These are phyloP conservation scores for Ochropleura leucogaster DNA, from an alignment of 2,888 invertebrate genomes.

Conservation along the genomic window DNA sequence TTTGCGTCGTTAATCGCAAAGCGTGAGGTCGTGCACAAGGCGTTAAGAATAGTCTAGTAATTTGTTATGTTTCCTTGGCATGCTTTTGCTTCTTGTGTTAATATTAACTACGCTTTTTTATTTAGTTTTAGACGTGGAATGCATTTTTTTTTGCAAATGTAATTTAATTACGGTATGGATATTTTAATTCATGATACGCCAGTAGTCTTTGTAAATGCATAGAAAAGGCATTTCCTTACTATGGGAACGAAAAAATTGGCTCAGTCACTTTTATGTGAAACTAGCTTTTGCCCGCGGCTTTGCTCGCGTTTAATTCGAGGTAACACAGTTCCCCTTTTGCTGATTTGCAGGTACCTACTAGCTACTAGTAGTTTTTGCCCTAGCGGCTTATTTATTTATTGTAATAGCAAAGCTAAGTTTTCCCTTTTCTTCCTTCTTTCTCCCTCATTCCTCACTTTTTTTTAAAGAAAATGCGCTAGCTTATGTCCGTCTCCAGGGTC, in stretches of 20 bases:
- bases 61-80: constrained; percentile 10
- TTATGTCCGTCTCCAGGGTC: no score
- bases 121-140: neutral
- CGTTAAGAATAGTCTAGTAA: constrained; percentile 20
- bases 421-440: no score
- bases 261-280: no score
- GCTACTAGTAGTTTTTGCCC: no score
- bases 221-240: no score
- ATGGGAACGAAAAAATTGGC: neutral
- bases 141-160: neutral
- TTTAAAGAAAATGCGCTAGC: no score
- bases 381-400: no score
- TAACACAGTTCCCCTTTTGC: no score
- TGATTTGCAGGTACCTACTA: no score
- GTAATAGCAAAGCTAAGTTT: no score
- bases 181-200: neutral
- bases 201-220: neutral
- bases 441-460: no score
- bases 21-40: neutral
- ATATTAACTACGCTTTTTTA: neutral
- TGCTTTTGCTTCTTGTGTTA: constrained; percentile 6
- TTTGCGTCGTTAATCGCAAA: neutral
- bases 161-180: neutral
- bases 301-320: no score
- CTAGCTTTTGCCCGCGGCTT: neutral